Percentiles rank a stretch among this genome's conserved stretches.
Evolutionary conservation across 2,888 invertebrate genomes (phyloP).

Genomic region (Aleiodes leptofemur): DNA sequence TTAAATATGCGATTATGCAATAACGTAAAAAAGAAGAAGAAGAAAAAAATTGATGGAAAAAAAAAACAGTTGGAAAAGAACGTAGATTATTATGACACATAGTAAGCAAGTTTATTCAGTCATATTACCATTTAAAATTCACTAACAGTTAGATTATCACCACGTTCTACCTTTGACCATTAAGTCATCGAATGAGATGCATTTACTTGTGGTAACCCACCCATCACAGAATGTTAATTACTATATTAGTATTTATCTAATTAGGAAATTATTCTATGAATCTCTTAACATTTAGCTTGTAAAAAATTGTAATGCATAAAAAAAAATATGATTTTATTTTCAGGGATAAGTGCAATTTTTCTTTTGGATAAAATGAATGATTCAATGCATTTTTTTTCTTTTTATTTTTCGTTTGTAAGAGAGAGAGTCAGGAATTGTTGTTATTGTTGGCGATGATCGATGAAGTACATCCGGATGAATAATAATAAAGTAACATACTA

Average conservation of each 20-base stretch:
- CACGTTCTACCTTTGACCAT: constrained; percentile 35
- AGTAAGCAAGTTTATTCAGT: constrained; percentile 43
- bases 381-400: not conserved
- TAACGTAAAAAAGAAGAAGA: constrained; percentile 55
- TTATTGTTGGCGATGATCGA: constrained; percentile 13
- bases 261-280: constrained; percentile 27
- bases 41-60: too few relatives aligned
- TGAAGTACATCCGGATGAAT: constrained; percentile 31
- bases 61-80: constrained; percentile 61
- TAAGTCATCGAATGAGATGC: constrained; percentile 17
- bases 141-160: constrained; percentile 16
- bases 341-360: not conserved
- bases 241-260: constrained; percentile 23
- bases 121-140: constrained; percentile 20
- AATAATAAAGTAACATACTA: constrained; percentile 8
- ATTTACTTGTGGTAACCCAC: not conserved
- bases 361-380: not conserved
- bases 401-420: not conserved
- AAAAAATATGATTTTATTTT: too few relatives aligned
- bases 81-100: constrained; percentile 65
- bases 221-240: constrained; percentile 20
- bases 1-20: constrained; percentile 69
- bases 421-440: not conserved
- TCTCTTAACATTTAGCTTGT: not conserved
- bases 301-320: too few relatives aligned